Evolutionary conservation across 2,113 vertebrate species (phyloP).

Genomic region (Labeo catla): DNA sequence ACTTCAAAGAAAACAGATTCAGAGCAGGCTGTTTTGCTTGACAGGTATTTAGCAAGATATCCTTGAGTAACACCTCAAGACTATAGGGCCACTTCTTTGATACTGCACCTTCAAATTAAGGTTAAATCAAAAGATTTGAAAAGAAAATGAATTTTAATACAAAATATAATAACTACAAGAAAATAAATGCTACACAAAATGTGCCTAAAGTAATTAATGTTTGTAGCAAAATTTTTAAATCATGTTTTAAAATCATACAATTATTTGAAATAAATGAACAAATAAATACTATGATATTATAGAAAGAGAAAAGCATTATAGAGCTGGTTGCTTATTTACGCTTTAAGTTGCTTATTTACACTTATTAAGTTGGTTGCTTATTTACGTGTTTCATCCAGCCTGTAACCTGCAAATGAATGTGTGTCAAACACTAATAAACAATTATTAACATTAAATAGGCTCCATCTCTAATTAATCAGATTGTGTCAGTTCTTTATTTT

Average conservation of each 20-base stretch:
- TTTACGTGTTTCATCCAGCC: background rate
- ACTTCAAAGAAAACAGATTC: background rate
- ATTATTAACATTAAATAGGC: background rate
- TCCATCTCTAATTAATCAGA: background rate
- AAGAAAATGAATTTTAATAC: background rate
- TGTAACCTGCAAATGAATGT: background rate
- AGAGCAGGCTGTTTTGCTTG: background rate
- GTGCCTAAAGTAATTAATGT: background rate
- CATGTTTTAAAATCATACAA: background rate
- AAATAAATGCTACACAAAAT: background rate
- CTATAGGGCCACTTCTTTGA: background rate
- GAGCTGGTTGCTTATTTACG: too few species aligned
- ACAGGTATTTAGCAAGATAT: background rate
- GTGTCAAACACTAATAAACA: background rate
- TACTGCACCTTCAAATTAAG: background rate
- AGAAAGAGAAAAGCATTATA: background rate
- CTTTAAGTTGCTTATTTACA: too few species aligned
- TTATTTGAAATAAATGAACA: background rate
- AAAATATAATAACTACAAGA: background rate
- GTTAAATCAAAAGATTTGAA: background rate
- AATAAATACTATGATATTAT: background rate
- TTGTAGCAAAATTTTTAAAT: background rate
- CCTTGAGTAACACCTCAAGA: background rate
- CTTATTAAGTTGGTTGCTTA: too few species aligned
- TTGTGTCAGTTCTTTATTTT: too few species aligned